Percentiles rank a stretch among this genome's conserved stretches.
These are phyloP conservation scores for Coenonympha glycerion DNA, from an alignment of 2,888 invertebrate genomes.

Conservation along the genomic window DNA sequence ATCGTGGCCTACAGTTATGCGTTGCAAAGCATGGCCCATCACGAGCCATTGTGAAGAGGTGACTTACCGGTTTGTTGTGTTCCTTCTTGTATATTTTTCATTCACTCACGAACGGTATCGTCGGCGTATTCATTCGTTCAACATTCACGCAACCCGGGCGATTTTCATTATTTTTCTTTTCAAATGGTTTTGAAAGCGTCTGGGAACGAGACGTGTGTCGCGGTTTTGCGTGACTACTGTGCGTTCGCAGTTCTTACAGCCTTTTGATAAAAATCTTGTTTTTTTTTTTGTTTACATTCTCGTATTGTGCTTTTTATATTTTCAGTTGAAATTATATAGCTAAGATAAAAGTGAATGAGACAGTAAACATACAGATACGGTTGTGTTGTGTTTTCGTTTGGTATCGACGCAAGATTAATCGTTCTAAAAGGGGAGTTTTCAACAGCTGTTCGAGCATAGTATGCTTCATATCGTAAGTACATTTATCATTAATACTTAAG, in stretches of 20 bases:
- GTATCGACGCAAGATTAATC: slow-evolving; percentile 44
- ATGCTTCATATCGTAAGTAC: slow-evolving; percentile 68
- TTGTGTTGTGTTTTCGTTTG: slow-evolving; percentile 61
- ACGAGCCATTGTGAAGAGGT: too few species aligned
- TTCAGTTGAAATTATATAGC: slow-evolving; percentile 12
- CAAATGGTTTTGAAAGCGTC: slow-evolving; percentile 40
- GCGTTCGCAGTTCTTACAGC: slow-evolving; percentile 60
- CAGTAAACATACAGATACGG: slow-evolving; percentile 46
- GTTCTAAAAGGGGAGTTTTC: slow-evolving; percentile 44
- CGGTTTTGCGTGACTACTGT: slow-evolving; percentile 59
- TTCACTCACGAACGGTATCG: too few species aligned
- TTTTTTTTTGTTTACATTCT: slow-evolving; percentile 19
- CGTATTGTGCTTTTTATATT: slow-evolving; percentile 16
- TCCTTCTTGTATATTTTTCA: too few species aligned
- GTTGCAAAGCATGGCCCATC: too few species aligned
- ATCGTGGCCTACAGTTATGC: too few species aligned
- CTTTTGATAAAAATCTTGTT: slow-evolving; percentile 8
- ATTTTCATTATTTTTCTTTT: slow-evolving; percentile 21
- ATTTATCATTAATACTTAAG: too few species aligned
- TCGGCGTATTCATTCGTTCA: slow-evolving; percentile 28
- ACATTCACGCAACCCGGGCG: too few species aligned
- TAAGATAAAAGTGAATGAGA: slow-evolving; percentile 30
- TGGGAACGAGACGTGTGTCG: slow-evolving; percentile 64
- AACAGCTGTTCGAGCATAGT: slow-evolving; percentile 67
- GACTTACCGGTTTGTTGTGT: too few species aligned